Base-by-base conservation (phyloP, 2,113 vertebrate species). In the Speoplatyrhinus poulsoni region DNA sequence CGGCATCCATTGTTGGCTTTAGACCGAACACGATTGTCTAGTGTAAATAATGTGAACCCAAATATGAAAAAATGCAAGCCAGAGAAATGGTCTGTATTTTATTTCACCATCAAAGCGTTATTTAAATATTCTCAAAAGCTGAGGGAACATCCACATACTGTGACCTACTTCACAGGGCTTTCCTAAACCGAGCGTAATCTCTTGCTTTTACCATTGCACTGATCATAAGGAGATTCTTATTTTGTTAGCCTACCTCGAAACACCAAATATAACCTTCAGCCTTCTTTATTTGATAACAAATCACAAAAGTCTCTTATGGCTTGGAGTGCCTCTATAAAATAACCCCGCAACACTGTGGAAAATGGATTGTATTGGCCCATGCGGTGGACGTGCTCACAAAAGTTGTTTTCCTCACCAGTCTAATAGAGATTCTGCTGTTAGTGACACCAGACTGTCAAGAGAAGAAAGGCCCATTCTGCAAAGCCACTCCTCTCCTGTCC, bases 361-460 rank as follows among this genome's bases (percentile, higher is more conserved):
- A 81, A 57, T 48, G 55, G 58, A 77, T 76, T n/a, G 83, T 79
- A 69, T 67, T 4, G 17, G 72, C 58, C 79, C 69, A 26, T 26
- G 75, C 64, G 54, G 82, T 72, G 70, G 74, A 83, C 73, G 72
- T 67, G 75, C 13, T 57, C 52, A 58, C 52, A 76, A 82, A 87
- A 80, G 69, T 67, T 79, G 79, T 85, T 87, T 83, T 83, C 60
- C 72, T 69, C 36, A 6, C 17, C 63, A 41, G 59, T 50, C 61
- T 86, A 81, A 85, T 86, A 74, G 82, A 81, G 76, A 80, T 79
- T 83, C 71, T 79, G 79, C 75, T 67, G 82, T 75, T 79, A 57
- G 71, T 74, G 81, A 86, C 85, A 83, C 71, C 13, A 1, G 66
- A 69, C 67, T 36, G 71, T 82, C 73, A 67, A 77, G 77, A 78